Evolutionary conservation across 2,888 invertebrate species (phyloP).

Genomic region (Girardia tigrina): DNA sequence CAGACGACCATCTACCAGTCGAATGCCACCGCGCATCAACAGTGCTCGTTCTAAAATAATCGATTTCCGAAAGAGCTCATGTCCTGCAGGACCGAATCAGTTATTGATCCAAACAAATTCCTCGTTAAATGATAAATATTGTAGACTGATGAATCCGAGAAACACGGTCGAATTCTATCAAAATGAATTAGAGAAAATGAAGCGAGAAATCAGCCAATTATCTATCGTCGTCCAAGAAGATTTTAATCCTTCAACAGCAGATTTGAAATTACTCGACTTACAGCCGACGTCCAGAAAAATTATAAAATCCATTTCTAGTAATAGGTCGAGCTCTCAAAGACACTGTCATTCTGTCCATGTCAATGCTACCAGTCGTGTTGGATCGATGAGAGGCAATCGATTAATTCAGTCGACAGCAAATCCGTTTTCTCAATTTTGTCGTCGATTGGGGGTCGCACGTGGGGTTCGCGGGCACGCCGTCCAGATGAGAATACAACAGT

Average conservation of each 20-base stretch:
- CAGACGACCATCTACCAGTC: background rate
- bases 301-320: constrained; percentile 27
- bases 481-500: too few species aligned
- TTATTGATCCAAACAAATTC: constrained; percentile 5
- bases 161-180: background rate
- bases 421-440: too few species aligned
- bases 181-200: constrained; percentile 21
- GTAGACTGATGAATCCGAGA: constrained; percentile 9
- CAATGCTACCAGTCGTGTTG: too few species aligned
- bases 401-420: too few species aligned
- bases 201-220: constrained; percentile 18
- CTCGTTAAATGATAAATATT: constrained; percentile 1
- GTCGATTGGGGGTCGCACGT: too few species aligned
- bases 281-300: constrained; percentile 25
- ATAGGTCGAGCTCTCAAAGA: constrained; percentile 21
- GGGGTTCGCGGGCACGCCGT: too few species aligned
- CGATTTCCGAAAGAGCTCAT: background rate
- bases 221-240: background rate
- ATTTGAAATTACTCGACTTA: constrained; percentile 25
- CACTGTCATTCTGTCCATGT: too few species aligned
- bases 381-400: too few species aligned
- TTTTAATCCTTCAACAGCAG: constrained; percentile 28
- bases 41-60: constrained; percentile 2
- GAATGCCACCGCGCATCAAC: background rate
- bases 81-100: constrained; percentile 1